A percentile compares a stretch with the other conserved stretches of the same genome.
phyloP scores from a whole-genome alignment of 2,888 invertebrate genomes.

The Pemphredon lugubris region DNA sequence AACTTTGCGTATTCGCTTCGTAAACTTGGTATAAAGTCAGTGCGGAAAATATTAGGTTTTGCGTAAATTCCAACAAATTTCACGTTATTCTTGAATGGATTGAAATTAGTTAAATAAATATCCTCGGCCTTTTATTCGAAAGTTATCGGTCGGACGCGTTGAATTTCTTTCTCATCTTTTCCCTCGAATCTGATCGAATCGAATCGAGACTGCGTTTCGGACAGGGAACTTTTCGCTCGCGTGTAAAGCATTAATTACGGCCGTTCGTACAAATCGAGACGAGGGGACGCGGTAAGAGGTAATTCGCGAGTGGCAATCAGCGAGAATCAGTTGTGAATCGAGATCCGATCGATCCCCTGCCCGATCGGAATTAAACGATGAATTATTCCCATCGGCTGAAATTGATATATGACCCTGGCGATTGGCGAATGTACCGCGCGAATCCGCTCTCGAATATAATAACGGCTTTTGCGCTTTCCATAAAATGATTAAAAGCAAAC shows the following conservation, averaged over 20 bases:
- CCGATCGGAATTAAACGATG: conserved; percentile 35
- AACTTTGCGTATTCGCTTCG: too few relatives aligned
- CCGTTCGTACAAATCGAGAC: conserved; percentile 28
- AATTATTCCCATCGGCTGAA: conserved; percentile 47
- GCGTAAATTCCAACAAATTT: background rate
- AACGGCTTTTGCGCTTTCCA: conserved; percentile 26
- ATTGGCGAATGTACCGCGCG: conserved; percentile 6
- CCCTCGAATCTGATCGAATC: too few relatives aligned
- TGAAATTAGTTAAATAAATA: too few relatives aligned
- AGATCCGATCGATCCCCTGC: conserved; percentile 10
- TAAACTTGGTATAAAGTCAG: too few relatives aligned
- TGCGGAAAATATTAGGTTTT: background rate
- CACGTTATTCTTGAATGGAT: background rate
- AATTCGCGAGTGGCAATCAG: conserved; percentile 22
- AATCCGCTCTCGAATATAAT: conserved; percentile 26
- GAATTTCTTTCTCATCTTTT: too few relatives aligned
- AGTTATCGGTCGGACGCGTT: too few relatives aligned
- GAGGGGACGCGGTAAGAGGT: background rate
- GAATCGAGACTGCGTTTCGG: conserved; percentile 14
- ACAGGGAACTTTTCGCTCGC: too few relatives aligned
- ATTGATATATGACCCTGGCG: conserved; percentile 42
- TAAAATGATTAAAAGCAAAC: conserved; percentile 56
- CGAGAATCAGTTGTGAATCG: conserved; percentile 29
- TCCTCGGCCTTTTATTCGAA: too few relatives aligned
- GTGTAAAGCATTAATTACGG: conserved; percentile 35